A percentile compares a stretch with the other conserved stretches of the same genome.
Conservation (phyloP, 2,113 vertebrate species). For the Anolis sagrei region DNA sequence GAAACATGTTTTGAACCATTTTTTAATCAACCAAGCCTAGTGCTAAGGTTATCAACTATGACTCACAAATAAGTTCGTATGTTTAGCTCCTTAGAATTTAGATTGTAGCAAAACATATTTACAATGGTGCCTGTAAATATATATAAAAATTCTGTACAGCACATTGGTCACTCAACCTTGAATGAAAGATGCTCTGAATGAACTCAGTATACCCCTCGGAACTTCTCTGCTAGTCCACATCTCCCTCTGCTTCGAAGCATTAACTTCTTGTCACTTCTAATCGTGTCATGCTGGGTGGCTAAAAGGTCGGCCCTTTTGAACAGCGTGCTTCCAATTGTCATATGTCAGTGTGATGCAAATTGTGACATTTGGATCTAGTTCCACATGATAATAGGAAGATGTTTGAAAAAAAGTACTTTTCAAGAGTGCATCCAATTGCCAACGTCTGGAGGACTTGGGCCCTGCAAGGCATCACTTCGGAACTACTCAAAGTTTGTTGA, state of each 20-base stretch:
- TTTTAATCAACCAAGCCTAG: too few species aligned
- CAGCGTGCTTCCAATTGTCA: background rate
- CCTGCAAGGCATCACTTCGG: background rate
- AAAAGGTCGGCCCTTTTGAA: conserved; percentile 18
- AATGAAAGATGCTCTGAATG: background rate
- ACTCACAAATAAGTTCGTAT: too few species aligned
- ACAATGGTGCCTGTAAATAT: background rate
- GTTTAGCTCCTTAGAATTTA: too few species aligned
- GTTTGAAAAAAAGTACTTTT: background rate
- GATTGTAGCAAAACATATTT: too few species aligned
- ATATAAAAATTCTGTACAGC: background rate
- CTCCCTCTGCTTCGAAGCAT: background rate
- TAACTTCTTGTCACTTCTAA: background rate
- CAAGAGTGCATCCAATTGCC: background rate
- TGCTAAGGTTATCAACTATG: too few species aligned
- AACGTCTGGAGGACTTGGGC: background rate
- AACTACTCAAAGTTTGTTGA: background rate
- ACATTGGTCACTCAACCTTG: too few species aligned
- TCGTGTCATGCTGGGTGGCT: background rate
- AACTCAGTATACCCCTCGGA: too few species aligned
- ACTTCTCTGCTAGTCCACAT: background rate
- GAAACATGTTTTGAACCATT: too few species aligned
- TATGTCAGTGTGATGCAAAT: conserved; percentile 13
- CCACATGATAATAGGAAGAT: background rate
- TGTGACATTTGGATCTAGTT: background rate